These are phyloP conservation scores for Seriola aureovittata DNA, from an alignment of 2,113 vertebrate species.

Conservation along the genomic window DNA sequence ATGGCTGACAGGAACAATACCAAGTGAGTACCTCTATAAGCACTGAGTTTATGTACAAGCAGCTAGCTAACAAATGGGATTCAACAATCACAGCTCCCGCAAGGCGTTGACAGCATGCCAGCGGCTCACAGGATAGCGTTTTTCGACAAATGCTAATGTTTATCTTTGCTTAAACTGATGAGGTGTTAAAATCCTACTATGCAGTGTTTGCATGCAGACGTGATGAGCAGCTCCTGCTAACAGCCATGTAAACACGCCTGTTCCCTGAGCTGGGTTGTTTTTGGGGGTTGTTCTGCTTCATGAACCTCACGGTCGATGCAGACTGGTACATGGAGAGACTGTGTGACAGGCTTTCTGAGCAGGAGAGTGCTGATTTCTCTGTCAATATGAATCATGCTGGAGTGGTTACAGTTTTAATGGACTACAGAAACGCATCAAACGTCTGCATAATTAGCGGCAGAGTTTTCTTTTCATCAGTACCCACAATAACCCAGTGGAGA, in stretches of 20 bases:
- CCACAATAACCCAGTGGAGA: neutral
- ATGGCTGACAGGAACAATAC: too few relatives aligned
- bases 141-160: neutral
- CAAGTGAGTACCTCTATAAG: too few relatives aligned
- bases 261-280: conserved; percentile 8
- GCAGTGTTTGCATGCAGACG: neutral
- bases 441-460: neutral
- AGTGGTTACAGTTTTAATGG: conserved; percentile 18
- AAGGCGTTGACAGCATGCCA: neutral
- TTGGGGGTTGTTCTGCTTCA: conserved; percentile 34
- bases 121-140: neutral
- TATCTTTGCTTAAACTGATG: neutral
- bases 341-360: conserved; percentile 19
- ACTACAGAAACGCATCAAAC: neutral
- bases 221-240: conserved; percentile 14
- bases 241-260: conserved; percentile 11
- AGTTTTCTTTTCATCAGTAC: neutral
- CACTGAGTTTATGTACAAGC: too few relatives aligned
- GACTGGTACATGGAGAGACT: neutral
- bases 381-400: neutral
- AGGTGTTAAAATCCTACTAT: neutral
- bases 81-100: neutral
- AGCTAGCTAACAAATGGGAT: too few relatives aligned
- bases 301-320: conserved; percentile 15
- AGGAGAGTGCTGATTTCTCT: neutral